Evolutionary conservation across 2,797 vertebrate species (phyloP).

Genomic region (Cuniculus paca): DNA sequence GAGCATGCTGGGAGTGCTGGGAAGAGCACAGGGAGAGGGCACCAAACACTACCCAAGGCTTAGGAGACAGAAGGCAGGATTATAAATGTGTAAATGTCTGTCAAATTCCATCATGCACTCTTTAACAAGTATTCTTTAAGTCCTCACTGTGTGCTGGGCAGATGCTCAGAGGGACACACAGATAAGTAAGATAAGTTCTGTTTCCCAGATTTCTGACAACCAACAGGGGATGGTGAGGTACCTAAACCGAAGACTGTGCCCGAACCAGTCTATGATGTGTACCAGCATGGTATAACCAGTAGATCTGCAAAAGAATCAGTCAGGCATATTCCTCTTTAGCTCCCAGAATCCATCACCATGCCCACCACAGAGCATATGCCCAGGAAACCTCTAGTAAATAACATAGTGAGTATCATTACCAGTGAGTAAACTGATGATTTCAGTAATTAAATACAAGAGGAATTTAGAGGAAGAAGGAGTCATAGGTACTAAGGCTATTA

Average conservation of each 20-base stretch:
- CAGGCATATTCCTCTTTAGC: neutral
- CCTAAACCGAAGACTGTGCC: neutral
- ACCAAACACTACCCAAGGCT: too few relatives aligned
- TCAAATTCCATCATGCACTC: neutral
- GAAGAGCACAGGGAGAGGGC: neutral
- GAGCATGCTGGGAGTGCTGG: neutral
- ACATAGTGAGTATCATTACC: neutral
- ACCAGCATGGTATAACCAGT: rapidly evolving
- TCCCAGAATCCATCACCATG: neutral
- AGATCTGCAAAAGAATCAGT: neutral
- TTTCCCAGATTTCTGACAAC: neutral
- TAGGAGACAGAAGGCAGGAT: neutral
- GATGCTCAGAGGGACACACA: neutral
- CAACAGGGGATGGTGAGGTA: neutral
- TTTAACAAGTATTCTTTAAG: neutral
- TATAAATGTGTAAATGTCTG: neutral
- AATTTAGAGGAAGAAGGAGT: neutral
- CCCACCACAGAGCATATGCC: neutral
- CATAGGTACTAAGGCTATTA: neutral
- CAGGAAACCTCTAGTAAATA: neutral
- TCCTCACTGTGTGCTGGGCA: neutral
- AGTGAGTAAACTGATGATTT: neutral
- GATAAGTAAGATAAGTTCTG: neutral
- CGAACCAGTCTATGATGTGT: neutral
- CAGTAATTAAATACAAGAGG: neutral